These are phyloP conservation scores for Acanthopleura granulata DNA, from an alignment of 2,888 invertebrate species.

Conservation along the genomic window DNA sequence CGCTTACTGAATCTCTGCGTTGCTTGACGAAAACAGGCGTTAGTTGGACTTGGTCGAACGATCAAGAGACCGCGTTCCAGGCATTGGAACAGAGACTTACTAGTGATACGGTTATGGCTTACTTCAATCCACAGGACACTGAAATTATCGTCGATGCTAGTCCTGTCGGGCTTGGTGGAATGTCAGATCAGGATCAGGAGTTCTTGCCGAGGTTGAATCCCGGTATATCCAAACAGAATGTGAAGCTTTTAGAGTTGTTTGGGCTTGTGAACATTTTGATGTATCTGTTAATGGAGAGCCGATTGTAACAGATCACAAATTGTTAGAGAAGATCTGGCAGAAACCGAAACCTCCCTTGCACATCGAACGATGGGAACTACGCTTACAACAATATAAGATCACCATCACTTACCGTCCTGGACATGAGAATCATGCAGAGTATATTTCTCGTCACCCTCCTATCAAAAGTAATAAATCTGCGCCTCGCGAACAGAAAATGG, in stretches of 20 bases:
- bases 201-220: conserved; percentile 28
- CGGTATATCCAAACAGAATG: conserved; percentile 42
- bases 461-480: background rate
- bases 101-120: conserved; percentile 35
- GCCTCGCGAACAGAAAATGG: conserved; percentile 19
- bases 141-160: conserved; percentile 39
- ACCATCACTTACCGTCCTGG: conserved; percentile 33
- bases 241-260: conserved; percentile 39
- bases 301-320: conserved; percentile 45
- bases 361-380: conserved; percentile 41
- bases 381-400: conserved; percentile 35
- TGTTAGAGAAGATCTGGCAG: conserved; percentile 30
- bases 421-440: conserved; percentile 39
- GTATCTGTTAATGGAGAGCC: conserved; percentile 38
- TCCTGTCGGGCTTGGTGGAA: conserved; percentile 39
- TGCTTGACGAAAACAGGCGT: conserved; percentile 34
- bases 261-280: conserved; percentile 44
- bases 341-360: conserved; percentile 35
- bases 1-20: conserved; percentile 38
- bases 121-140: conserved; percentile 32
- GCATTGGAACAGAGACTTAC: conserved; percentile 28
- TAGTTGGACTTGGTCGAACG: conserved; percentile 34
- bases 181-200: conserved; percentile 19
- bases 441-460: conserved; percentile 36
- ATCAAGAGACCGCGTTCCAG: conserved; percentile 34